Evolutionary conservation across 2,113 vertebrate species (phyloP).

Genomic region (Fulica atra): DNA sequence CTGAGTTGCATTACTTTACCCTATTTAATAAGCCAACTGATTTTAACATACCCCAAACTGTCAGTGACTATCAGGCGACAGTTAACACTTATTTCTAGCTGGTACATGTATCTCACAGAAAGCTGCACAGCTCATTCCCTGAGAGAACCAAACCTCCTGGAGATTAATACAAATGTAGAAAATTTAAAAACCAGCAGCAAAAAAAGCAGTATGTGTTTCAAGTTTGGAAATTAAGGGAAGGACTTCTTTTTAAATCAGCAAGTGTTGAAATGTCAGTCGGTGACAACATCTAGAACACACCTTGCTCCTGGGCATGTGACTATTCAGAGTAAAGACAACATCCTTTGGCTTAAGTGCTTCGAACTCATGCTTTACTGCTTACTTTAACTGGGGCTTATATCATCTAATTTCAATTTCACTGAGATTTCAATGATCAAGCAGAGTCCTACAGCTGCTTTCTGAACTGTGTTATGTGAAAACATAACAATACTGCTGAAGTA

Average conservation of each 20-base stretch:
- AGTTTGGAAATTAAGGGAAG: neutral
- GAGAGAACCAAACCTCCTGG: neutral
- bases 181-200: neutral
- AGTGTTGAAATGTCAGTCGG: neutral
- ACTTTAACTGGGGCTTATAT: neutral
- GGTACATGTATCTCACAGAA: neutral
- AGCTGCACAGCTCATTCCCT: neutral
- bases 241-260: neutral
- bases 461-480: conserved; percentile 3
- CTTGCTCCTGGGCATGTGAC: neutral
- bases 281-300: neutral
- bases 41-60: neutral
- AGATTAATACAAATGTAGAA: neutral
- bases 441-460: neutral
- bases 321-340: neutral
- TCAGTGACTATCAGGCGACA: neutral
- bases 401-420: neutral
- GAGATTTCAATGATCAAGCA: neutral
- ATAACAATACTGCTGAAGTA: neutral
- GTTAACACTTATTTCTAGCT: neutral
- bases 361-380: neutral
- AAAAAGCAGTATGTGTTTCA: neutral
- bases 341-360: neutral
- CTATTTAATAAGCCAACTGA: neutral
- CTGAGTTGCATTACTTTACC: neutral